Conservation (phyloP, 2,888 invertebrate species). For the Callyntrura sp. region DNA sequence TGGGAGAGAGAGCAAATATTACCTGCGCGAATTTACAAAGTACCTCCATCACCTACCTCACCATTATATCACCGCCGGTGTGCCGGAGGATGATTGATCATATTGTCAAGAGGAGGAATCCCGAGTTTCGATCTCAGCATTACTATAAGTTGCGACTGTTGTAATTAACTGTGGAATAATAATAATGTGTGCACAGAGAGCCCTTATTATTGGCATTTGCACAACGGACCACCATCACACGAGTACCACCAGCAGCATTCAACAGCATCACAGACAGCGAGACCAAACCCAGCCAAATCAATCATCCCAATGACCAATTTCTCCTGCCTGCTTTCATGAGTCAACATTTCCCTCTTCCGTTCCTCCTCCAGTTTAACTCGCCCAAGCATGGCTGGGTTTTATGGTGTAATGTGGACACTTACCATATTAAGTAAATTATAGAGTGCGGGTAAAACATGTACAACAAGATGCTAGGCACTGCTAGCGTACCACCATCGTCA, state of each 20-base stretch:
- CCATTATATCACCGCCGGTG: conserved; percentile 17
- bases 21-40: conserved; percentile 16
- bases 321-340: conserved; percentile 15
- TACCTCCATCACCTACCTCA: background rate
- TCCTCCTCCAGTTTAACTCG: background rate
- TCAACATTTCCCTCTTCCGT: background rate
- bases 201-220: background rate
- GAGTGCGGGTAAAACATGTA: background rate
- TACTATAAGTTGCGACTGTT: background rate
- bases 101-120: conserved; percentile 34
- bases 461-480: background rate
- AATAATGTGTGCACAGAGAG: background rate
- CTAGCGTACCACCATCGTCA: background rate
- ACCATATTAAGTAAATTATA: background rate
- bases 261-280: background rate
- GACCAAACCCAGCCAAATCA: background rate
- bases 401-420: too few relatives aligned
- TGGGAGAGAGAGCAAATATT: conserved; percentile 10
- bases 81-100: conserved; percentile 36
- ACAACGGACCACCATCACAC: background rate
- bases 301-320: conserved; percentile 23
- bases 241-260: background rate
- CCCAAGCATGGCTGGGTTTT: background rate
- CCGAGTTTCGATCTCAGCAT: background rate
- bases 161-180: background rate